A percentile compares a stretch with the other conserved stretches of the same genome.
Evolutionary conservation across 2,888 invertebrate species (phyloP).

Genomic region (Neoaliturus tenellus): DNA sequence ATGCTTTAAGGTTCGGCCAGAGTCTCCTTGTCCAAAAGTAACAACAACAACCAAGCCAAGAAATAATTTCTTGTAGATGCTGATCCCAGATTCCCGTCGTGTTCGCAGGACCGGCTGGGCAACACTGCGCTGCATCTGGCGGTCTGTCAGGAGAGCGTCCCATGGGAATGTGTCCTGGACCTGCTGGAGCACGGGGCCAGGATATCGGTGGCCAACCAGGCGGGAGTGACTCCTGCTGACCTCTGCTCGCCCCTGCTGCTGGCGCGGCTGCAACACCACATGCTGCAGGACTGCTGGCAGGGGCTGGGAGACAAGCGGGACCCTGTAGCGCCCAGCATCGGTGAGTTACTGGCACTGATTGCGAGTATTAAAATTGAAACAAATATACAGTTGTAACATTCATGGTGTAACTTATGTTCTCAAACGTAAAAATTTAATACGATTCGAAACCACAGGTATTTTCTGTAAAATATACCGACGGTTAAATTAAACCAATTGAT

Average conservation of each 20-base stretch:
- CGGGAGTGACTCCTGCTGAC: slow-evolving; percentile 74
- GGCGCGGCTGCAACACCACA: slow-evolving; percentile 73
- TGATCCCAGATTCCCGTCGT: no score
- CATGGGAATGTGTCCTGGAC: slow-evolving; percentile 74
- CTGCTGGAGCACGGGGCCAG: slow-evolving; percentile 74
- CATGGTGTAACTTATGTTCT: no score
- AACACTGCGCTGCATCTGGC: slow-evolving; percentile 77
- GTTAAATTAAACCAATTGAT: no score
- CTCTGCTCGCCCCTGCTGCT: slow-evolving; percentile 73
- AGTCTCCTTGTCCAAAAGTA: no score
- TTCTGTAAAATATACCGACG: no score
- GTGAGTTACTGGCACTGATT: neutral
- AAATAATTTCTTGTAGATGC: slow-evolving; percentile 69
- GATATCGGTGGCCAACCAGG: slow-evolving; percentile 72
- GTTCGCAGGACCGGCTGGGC: slow-evolving; percentile 73
- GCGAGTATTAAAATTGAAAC: no score
- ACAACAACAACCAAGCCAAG: neutral
- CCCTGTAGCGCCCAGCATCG: neutral
- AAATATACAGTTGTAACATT: no score
- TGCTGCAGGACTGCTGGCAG: slow-evolving; percentile 72
- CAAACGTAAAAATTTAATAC: no score
- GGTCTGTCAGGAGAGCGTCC: slow-evolving; percentile 75
- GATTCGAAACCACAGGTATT: no score
- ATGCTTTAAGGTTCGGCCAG: slow-evolving; percentile 75
- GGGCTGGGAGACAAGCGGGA: slow-evolving; percentile 62